Evolutionary conservation across 2,797 vertebrate genomes (phyloP).

Genomic region (Rhinichthys osculus): DNA sequence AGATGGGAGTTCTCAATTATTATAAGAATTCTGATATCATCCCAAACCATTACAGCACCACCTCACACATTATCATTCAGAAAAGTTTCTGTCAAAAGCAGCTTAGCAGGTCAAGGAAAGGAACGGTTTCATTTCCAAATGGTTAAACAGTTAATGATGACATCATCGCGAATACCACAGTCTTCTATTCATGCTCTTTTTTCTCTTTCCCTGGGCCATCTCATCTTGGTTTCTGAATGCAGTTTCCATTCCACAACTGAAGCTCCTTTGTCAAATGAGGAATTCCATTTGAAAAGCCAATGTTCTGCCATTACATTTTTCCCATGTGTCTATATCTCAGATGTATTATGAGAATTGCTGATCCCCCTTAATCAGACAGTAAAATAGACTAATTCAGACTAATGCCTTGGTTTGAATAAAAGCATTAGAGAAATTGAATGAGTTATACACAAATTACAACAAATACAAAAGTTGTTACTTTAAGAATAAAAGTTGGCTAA

Average conservation of each 20-base stretch:
- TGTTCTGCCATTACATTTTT: slow-evolving; percentile 34
- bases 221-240: slow-evolving; percentile 37
- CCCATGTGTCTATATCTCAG: slow-evolving; percentile 35
- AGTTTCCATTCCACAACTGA: slow-evolving; percentile 49
- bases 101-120: slow-evolving; percentile 32
- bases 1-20: slow-evolving; percentile 20
- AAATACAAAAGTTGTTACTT: neutral
- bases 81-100: slow-evolving; percentile 54
- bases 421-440: neutral
- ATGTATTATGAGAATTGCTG: neutral
- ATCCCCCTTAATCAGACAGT: slow-evolving; percentile 15
- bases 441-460: neutral
- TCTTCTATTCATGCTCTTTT: slow-evolving; percentile 42
- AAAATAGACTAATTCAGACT: slow-evolving; percentile 32
- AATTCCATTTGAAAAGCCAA: slow-evolving; percentile 34
- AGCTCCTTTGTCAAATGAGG: slow-evolving; percentile 35
- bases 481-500: neutral
- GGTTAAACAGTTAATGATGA: slow-evolving; percentile 60
- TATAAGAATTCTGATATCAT: slow-evolving; percentile 28
- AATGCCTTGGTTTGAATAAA: slow-evolving; percentile 20
- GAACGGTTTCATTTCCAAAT: slow-evolving; percentile 50
- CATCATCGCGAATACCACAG: slow-evolving; percentile 48
- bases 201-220: slow-evolving; percentile 21
- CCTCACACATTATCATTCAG: slow-evolving; percentile 25
- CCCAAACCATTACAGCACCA: slow-evolving; percentile 16